A percentile compares a stretch with the other conserved stretches of the same genome.
phyloP scores from a whole-genome alignment of 2,888 invertebrate genomes.

The Ypsolopha scabrella region DNA sequence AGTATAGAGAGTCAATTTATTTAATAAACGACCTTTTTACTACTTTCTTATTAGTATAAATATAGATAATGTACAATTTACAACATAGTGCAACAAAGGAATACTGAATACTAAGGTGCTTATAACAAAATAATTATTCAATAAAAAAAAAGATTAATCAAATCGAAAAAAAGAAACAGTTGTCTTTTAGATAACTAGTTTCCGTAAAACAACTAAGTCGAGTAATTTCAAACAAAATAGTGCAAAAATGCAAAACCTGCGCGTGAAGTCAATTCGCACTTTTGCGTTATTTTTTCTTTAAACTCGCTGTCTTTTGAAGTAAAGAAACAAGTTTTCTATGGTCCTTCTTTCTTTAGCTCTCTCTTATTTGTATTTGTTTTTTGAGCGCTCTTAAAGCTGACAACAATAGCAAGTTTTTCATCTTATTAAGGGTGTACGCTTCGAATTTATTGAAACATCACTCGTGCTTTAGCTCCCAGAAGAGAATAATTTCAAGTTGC shows the following conservation, averaged over 20 bases:
- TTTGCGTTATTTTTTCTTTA: neutral
- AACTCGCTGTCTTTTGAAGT: neutral
- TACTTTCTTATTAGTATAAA: too few relatives aligned
- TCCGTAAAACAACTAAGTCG: too few relatives aligned
- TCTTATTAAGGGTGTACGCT: constrained; percentile 18
- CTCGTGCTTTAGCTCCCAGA: constrained; percentile 14
- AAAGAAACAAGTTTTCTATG: neutral
- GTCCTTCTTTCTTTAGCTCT: neutral
- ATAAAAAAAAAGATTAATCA: too few relatives aligned
- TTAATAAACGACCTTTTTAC: too few relatives aligned
- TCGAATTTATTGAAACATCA: constrained; percentile 19
- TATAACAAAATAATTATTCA: too few relatives aligned
- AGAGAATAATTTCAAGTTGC: constrained; percentile 16
- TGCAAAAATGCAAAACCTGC: too few relatives aligned
- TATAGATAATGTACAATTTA: too few relatives aligned
- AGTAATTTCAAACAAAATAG: too few relatives aligned
- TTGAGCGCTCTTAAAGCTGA: constrained; percentile 15
- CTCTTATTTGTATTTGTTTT: constrained; percentile 18
- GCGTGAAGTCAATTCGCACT: neutral
- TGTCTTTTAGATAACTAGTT: too few relatives aligned
- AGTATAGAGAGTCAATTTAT: too few relatives aligned
- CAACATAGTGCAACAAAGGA: too few relatives aligned
- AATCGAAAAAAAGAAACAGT: neutral
- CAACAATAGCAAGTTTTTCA: constrained; percentile 23
- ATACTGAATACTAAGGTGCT: too few relatives aligned